Evolutionary conservation across 2,797 vertebrate genomes (phyloP).

Genomic region (Eleutherodactylus coqui): DNA sequence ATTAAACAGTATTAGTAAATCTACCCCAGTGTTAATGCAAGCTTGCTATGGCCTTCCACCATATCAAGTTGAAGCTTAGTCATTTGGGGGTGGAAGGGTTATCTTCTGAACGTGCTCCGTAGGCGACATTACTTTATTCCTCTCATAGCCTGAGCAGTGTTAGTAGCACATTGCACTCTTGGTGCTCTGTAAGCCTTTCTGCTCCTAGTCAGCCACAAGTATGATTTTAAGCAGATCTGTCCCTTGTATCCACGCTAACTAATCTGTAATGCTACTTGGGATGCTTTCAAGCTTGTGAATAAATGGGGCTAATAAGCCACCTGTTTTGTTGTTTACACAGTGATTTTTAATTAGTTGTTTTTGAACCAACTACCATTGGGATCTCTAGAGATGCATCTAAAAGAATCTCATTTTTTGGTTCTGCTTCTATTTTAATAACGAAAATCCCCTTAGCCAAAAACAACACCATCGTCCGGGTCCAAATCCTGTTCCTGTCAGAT

Average conservation of each 20-base stretch:
- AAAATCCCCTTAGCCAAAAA: not conserved
- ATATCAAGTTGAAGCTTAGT: too few species aligned
- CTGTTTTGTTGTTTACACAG: conserved; percentile 44
- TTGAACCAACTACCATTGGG: conserved; percentile 31
- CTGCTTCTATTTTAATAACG: conserved; percentile 24
- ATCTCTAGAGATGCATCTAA: conserved; percentile 2
- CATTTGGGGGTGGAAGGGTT: not conserved
- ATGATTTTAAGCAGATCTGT: conserved; percentile 15
- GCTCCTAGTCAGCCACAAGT: not conserved
- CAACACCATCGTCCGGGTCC: not conserved
- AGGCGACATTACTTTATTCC: too few species aligned
- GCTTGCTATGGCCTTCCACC: too few species aligned
- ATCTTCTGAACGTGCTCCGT: not conserved
- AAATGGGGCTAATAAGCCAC: conserved; percentile 46
- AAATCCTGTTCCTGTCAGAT: conserved; percentile 16
- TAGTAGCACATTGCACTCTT: not conserved
- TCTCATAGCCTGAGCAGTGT: not conserved
- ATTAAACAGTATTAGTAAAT: too few species aligned
- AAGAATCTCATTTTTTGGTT: conserved; percentile 16
- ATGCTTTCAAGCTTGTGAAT: conserved; percentile 34
- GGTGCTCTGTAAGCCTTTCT: not conserved
- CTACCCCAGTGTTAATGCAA: too few species aligned
- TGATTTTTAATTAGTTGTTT: conserved; percentile 51
- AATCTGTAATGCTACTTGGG: conserved; percentile 33
- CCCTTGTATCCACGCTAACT: not conserved